phyloP scores from a whole-genome alignment of 2,888 invertebrate species.

The Phasia obesa region DNA sequence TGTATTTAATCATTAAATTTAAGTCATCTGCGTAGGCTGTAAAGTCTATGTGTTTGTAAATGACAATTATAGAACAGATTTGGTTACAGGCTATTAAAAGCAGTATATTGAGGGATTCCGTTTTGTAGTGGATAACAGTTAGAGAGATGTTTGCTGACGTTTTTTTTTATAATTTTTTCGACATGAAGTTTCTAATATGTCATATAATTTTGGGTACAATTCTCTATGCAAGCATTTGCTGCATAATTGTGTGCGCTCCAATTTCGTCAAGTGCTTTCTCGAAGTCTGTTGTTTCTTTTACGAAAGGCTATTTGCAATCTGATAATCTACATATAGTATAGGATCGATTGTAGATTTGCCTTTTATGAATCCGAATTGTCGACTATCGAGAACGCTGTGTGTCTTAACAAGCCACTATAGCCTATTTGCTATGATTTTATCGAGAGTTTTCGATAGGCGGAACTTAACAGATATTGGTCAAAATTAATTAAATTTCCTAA shows the following conservation, averaged over 20 bases:
- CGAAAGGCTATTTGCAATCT: slow-evolving; percentile 7
- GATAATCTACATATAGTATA: slow-evolving; percentile 41
- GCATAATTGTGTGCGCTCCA: not conserved
- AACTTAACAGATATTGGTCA: slow-evolving; percentile 63
- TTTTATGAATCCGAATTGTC: not conserved
- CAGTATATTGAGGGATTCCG: slow-evolving; percentile 41
- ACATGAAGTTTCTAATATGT: slow-evolving; percentile 9
- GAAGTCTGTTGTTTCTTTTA: slow-evolving; percentile 30
- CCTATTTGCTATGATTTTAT: slow-evolving; percentile 57
- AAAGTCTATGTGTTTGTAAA: not conserved
- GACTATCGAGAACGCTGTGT: slow-evolving; percentile 42
- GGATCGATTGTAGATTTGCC: slow-evolving; percentile 33
- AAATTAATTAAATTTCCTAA: slow-evolving; percentile 42
- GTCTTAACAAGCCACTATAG: slow-evolving; percentile 49
- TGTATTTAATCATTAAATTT: slow-evolving; percentile 32
- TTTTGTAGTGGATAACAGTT: slow-evolving; percentile 39
- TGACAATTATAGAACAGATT: not conserved
- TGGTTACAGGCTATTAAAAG: not conserved
- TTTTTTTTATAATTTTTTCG: slow-evolving; percentile 5
- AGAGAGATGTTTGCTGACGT: not conserved
- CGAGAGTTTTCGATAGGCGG: slow-evolving; percentile 32
- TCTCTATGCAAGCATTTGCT: slow-evolving; percentile 3
- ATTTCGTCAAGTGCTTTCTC: slow-evolving; percentile 23
- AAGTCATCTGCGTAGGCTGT: no score
- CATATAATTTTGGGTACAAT: not conserved